Evolutionary conservation across 1,140 invertebrate species (phyloP).

Genomic region (Pygmarrhopalites habei): DNA sequence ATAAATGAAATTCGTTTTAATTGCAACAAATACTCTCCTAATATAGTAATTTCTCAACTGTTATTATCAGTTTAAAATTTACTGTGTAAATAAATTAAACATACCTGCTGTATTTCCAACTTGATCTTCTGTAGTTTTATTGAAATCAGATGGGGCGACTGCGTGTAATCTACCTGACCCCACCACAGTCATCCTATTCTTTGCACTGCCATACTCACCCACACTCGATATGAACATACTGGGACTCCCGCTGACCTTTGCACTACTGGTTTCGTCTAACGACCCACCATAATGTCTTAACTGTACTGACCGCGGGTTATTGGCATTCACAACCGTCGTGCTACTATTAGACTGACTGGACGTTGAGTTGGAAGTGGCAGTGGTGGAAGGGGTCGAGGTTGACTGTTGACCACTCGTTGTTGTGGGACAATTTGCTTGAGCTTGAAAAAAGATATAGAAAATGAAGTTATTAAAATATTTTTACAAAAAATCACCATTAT

Average conservation of each 20-base stretch:
- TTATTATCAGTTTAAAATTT: not conserved
- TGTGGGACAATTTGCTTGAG: too few relatives aligned
- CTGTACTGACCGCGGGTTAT: not conserved
- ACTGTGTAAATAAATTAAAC: too few relatives aligned
- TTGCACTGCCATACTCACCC: conserved; percentile 22
- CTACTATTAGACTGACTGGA: not conserved
- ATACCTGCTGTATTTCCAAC: too few relatives aligned
- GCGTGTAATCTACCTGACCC: conserved; percentile 38
- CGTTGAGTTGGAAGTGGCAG: conserved; percentile 13
- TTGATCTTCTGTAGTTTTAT: too few relatives aligned
- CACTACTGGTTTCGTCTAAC: too few relatives aligned
- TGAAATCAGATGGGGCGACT: conserved; percentile 37
- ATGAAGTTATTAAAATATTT: too few relatives aligned
- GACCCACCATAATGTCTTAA: not conserved
- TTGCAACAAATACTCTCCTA: not conserved
- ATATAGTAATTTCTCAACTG: not conserved
- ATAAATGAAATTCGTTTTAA: too few relatives aligned
- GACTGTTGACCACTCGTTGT: conserved; percentile 7
- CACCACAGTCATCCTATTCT: conserved; percentile 35
- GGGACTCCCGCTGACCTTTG: not conserved
- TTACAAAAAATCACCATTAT: too few relatives aligned
- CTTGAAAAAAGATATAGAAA: too few relatives aligned
- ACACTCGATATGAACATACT: not conserved
- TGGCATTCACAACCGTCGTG: not conserved
- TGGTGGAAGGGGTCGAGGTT: conserved; percentile 24